Base-by-base conservation (phyloP, 2,888 invertebrate genomes). In the Melanostoma scalare region DNA sequence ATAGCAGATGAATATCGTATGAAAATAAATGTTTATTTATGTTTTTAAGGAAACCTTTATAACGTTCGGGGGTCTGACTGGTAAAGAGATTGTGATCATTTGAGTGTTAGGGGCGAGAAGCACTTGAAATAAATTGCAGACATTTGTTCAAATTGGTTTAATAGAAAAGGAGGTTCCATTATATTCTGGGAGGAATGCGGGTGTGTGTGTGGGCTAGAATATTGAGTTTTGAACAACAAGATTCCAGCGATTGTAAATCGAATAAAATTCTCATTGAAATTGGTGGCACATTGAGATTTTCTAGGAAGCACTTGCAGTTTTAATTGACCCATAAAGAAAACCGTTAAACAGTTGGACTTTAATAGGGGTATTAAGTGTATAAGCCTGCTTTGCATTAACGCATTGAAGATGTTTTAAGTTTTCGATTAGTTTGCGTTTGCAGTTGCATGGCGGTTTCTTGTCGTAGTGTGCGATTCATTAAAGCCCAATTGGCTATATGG, bases 1-100 rank as follows among this genome's bases (percentile, higher is more conserved):
- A 63, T 50, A 50, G 63, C 63, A 63, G 38, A 63, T 63, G 50
- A 63, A 50, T 30, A 38, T 48, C 63, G 36, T 50, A 63, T 63
- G 50, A 50, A 30, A 63, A 50, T 63, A 50, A 50, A 63, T 63
- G 63, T 38, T 50, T 63, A 20, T 20, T 20, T 20, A 50, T 63
- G 50, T 63, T 63, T 63, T 63, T 50, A 63, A 50, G 9, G 63
- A 38, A 63, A 63, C 33, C 63, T 31, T 50, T 63, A 50, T 35
- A 35, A 31, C 31, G n/a, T 5, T 50, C n/a, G n/a, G 9, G 6
- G 46, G 4, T 20, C 20, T 20, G 20, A 20, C 61, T 46, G 48
- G 38, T 31, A 6, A 8, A 38, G 40, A 10, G 30, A 63, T 50
- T 63, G 46, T 30, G 48, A 63, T 63, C 48, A 48, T 63, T 50